A percentile compares a stretch with the other conserved stretches of the same genome.
Evolutionary conservation across 92 coral and sea anemone species (phyloP).

Genomic region (Muricea muricata): DNA sequence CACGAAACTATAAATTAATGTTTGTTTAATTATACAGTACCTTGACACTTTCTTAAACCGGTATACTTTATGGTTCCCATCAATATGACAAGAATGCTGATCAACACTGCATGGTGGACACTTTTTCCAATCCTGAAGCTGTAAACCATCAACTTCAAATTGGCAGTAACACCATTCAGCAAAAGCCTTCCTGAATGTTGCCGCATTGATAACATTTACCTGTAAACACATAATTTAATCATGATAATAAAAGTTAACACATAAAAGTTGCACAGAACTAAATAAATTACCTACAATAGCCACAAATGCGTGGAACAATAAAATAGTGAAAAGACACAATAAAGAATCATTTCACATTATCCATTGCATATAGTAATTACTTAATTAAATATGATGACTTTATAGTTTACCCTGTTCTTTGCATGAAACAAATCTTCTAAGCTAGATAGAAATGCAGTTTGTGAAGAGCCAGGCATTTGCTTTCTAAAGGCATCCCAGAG

Average conservation of each 20-base stretch:
- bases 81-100: slow-evolving; percentile 30
- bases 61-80: slow-evolving; percentile 21
- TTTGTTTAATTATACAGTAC: too few relatives aligned
- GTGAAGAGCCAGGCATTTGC: background rate
- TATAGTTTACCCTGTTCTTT: background rate
- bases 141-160: background rate
- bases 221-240: too few relatives aligned
- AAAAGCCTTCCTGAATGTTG: background rate
- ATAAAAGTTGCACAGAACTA: too few relatives aligned
- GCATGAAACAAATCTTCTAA: background rate
- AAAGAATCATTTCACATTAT: too few relatives aligned
- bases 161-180: slow-evolving; percentile 28
- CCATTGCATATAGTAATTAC: too few relatives aligned
- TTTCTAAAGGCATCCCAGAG: slow-evolving; percentile 15
- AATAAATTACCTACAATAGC: too few relatives aligned
- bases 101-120: slow-evolving; percentile 22
- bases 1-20: too few relatives aligned
- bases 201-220: background rate
- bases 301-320: too few relatives aligned
- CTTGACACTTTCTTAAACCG: slow-evolving; percentile 13
- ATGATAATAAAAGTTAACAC: too few relatives aligned
- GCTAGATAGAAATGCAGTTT: background rate
- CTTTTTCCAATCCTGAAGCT: background rate
- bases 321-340: too few relatives aligned
- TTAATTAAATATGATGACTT: too few relatives aligned